Base-by-base conservation (phyloP, 2,113 vertebrate genomes). In the Rhagologus leucostigma region DNA sequence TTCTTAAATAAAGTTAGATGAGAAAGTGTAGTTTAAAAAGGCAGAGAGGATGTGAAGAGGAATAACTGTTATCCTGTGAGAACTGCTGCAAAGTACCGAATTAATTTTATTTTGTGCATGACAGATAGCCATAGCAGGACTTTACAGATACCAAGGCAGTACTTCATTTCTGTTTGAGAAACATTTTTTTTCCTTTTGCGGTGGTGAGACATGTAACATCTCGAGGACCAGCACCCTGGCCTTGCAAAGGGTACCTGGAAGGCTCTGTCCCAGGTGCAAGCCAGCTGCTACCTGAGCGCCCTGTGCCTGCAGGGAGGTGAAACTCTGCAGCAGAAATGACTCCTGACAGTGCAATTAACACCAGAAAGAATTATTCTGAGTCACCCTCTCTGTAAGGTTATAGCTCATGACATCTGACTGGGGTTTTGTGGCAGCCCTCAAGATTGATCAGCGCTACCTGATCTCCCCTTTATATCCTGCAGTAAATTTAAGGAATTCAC, bases 401-500 rank as follows among this genome's bases (percentile, higher is more conserved):
- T 89, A 74, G 87, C 60, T 97, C 92, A 44, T 97, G 97, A 98
- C 97, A 97, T 78, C 95, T 97, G 94, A 95, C 82, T 90, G 90
- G 79, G 69, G 59, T 68, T 97, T 90, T 90, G 80, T 93, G 92
- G 87, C 73, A 93, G 93, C 86, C 86, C 67, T 94, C 11, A 65
- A 92, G 95, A 97, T 97, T 97, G 96, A 97, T 97, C 91, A 75
- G 70, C 26, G 7, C 63, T 83, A 85, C 93, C 88, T 77, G 89
- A 91, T 96, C 90, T 96, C 80, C 59, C 96, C 84, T 94, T 87
- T 92, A 24, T 77, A 63, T 97, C 95, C 95, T 77, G 93, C 90
- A 93, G 74, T 88, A 95, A 57, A 97, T 85, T 65, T 62, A 68
- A 87, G 83, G 80, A 62, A 96, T 95, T 97, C 87, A 90, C 70